phyloP scores from a whole-genome alignment of 2,797 vertebrate species.

The Sorex maritimensis region DNA sequence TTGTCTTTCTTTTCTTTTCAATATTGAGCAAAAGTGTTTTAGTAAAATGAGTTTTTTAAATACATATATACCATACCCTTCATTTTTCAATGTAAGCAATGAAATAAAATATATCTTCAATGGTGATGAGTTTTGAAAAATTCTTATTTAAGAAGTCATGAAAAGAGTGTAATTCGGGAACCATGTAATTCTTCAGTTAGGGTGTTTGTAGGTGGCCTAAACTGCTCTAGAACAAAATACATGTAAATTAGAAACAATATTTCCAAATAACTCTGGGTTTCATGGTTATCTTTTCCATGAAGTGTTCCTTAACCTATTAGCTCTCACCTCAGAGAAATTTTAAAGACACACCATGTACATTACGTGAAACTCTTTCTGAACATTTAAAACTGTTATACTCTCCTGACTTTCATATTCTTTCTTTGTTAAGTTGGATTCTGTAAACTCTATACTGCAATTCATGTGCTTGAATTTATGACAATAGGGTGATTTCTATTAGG shows the following conservation, averaged over 20 bases:
- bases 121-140: background rate
- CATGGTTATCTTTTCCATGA: background rate
- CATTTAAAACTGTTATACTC: background rate
- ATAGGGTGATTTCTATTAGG: background rate
- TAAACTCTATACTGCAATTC: background rate
- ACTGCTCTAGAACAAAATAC: background rate
- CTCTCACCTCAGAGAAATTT: background rate
- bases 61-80: background rate
- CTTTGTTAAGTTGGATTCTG: background rate
- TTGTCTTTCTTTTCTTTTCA: background rate
- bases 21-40: constrained; percentile 18
- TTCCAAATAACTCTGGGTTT: background rate
- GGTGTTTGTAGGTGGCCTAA: background rate
- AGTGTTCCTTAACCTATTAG: background rate
- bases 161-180: background rate
- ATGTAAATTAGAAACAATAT: background rate
- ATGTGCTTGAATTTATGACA: constrained; percentile 51
- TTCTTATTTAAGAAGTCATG: constrained; percentile 8
- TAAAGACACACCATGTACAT: background rate
- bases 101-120: background rate
- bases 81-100: background rate
- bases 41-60: constrained; percentile 49
- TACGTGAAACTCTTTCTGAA: background rate
- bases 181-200: background rate
- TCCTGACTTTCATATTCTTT: background rate